Evolutionary conservation across 2,888 invertebrate species (phyloP), one percentile per base, ranked within the genome.

Genomic region (Drosophila helvetica): DNA sequence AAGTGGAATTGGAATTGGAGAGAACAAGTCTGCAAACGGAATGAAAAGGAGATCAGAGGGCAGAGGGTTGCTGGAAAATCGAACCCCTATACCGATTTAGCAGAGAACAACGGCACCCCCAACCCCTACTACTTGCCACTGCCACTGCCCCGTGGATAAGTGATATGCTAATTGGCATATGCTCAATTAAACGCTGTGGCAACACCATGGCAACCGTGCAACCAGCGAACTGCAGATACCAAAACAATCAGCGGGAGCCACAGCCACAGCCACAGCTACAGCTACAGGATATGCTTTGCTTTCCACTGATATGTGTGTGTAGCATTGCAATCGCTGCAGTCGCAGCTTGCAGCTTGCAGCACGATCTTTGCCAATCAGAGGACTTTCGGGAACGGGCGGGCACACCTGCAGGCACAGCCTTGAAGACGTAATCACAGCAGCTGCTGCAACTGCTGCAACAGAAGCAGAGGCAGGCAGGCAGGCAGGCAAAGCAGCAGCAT

Each of bases 131-230:
- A n/a, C 9, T 18, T n/a, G 43, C 15, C n/a, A 5, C 15, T 27
- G 22, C 17, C 10, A 10, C 33, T 33, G 33, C 27, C 22, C 19
- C 22, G 51, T 71, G 58, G 62, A 68, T 42, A 55, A 30, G 51
- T 51, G 25, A 51, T 76, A 84, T 80, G 82, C 86, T 86, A 87
- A 86, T 86, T 86, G 86, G 87, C 87, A 86, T 86, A 87, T 82
- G 86, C 87, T 82, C 82, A 87, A 85, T 86, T 87, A 80, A 79
- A 75, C 82, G 61, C 48, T 58, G 71, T 33, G 58, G 55, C 60
- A 75, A 70, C 15, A 15, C 74, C 74, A 65, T 50, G 61, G 67
- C 66, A 64, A 55, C 64, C 61, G 51, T 15, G 53, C 43, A 57
- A 18, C 30, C 55, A 60, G 25, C 51, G 18, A 19, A 19, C 22